phyloP scores from a whole-genome alignment of 2,113 vertebrate genomes.

The Pardalotus punctatus region DNA sequence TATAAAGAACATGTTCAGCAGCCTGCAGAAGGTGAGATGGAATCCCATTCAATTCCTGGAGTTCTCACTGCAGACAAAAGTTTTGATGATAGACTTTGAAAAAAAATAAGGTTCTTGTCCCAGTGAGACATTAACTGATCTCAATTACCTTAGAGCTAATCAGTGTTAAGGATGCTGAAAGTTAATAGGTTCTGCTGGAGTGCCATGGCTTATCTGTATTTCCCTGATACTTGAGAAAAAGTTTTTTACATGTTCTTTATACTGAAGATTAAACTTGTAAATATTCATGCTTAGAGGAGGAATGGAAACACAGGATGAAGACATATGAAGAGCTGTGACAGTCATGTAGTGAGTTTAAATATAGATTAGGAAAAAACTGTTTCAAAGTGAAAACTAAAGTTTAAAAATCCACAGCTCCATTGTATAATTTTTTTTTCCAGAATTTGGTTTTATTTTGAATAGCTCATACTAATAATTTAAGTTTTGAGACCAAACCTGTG shows the following conservation, averaged over 20 bases:
- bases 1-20: neutral
- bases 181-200: conserved; percentile 2
- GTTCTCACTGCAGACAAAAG: neutral
- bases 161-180: neutral
- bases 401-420: neutral
- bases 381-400: neutral
- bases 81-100: neutral
- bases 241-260: neutral
- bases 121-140: conserved; percentile 8
- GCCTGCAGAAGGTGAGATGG: neutral
- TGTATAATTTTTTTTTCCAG: neutral
- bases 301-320: neutral
- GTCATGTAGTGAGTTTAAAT: neutral
- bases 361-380: neutral
- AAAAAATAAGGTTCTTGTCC: neutral
- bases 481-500: neutral
- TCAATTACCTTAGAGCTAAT: conserved; percentile 34
- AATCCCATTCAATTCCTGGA: neutral
- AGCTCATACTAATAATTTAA: neutral
- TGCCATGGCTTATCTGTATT: neutral
- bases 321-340: neutral
- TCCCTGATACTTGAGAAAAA: neutral
- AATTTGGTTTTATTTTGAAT: neutral
- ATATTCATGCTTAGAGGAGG: neutral
- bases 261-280: neutral